These are phyloP conservation scores for Gymnopithys bicolor DNA, from an alignment of 2,797 vertebrate species.

Conservation along the genomic window DNA sequence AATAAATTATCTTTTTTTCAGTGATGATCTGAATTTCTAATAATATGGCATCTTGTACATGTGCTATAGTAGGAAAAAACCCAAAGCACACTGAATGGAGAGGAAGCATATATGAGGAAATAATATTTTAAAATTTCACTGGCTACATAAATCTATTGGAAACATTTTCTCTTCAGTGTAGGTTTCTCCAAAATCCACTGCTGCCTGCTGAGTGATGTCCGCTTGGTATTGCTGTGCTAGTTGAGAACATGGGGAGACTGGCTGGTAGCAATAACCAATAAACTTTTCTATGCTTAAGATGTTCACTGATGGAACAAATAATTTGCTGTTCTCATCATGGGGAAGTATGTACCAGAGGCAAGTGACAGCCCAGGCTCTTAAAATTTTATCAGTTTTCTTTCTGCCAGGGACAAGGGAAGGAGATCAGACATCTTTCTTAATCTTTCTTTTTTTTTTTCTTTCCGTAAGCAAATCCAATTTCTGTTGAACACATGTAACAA, in stretches of 20 bases:
- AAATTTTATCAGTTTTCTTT: background rate
- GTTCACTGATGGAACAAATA: background rate
- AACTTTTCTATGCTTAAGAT: background rate
- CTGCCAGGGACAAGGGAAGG: background rate
- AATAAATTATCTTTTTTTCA: background rate
- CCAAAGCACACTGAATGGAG: background rate
- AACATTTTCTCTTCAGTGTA: background rate
- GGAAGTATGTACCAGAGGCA: background rate
- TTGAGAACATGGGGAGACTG: background rate
- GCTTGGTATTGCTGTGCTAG: background rate
- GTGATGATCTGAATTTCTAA: background rate
- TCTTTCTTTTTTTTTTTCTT: background rate
- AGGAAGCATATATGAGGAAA: background rate
- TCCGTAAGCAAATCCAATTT: conserved; percentile 42
- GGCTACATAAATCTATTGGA: background rate
- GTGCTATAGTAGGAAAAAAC: background rate
- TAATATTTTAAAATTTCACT: background rate
- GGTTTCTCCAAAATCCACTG: background rate
- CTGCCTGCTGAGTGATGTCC: background rate
- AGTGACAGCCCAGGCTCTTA: background rate
- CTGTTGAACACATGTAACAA: conserved; percentile 46
- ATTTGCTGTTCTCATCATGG: background rate
- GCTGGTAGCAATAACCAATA: background rate
- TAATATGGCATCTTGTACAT: background rate
- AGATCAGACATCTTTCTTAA: conserved; percentile 12